Percentiles rank a stretch among this genome's conserved stretches.
Evolutionary conservation across 2,113 vertebrate species (phyloP).

Genomic region (Eleginops maclovinus): DNA sequence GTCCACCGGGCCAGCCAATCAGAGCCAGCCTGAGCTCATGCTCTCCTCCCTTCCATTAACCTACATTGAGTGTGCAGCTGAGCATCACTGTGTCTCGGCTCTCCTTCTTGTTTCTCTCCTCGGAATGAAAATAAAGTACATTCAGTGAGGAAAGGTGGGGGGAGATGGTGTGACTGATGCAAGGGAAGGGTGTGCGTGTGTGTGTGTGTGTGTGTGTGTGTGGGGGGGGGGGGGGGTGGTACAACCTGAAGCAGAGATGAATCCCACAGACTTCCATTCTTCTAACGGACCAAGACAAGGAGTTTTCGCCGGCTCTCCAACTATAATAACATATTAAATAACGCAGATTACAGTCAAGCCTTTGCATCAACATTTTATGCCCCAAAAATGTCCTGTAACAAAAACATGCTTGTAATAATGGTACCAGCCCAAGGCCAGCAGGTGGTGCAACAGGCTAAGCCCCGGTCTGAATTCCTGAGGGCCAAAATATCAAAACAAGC

Average conservation of each 20-base stretch:
- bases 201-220: too few relatives aligned
- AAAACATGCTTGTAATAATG: background rate
- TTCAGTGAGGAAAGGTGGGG: background rate
- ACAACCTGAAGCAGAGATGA: constrained; percentile 16
- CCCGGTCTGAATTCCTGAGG: background rate
- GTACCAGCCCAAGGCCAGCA: constrained; percentile 48
- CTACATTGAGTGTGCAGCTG: constrained; percentile 89
- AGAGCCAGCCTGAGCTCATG: constrained; percentile 72
- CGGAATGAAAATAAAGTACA: constrained; percentile 68
- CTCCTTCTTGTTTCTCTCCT: constrained; percentile 85
- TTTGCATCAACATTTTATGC: constrained; percentile 27
- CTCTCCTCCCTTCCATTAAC: constrained; percentile 84
- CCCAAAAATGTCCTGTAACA: constrained; percentile 7
- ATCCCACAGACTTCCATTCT: background rate
- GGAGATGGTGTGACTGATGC: background rate
- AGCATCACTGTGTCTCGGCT: constrained; percentile 84
- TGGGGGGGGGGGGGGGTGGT: background rate
- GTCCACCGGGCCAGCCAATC: constrained; percentile 78
- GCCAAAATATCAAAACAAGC: constrained; percentile 54
- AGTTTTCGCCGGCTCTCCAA: background rate
- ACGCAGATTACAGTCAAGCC: constrained; percentile 19
- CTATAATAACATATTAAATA: constrained; percentile 26
- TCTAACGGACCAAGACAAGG: background rate
- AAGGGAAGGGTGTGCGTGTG: constrained; percentile 8
- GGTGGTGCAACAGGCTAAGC: constrained; percentile 59